Evolutionary conservation across 2,113 vertebrate species (phyloP).

Genomic region (Erythrocebus patas): DNA sequence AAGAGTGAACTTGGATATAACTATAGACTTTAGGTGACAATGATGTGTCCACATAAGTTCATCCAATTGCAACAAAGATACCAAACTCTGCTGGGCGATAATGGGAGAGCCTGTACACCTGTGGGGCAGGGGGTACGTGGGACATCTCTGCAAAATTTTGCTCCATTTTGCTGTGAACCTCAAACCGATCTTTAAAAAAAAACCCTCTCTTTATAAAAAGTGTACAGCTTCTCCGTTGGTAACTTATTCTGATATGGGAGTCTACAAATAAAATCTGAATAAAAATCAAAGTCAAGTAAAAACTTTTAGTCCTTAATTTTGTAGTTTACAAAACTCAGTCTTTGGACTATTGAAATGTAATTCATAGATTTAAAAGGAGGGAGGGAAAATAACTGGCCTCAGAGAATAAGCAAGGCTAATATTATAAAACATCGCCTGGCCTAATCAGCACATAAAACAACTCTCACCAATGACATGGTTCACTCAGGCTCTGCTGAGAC

Average conservation of each 20-base stretch:
- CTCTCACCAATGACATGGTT: neutral
- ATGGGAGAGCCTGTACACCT: rapidly evolving
- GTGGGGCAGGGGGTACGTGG: rapidly evolving
- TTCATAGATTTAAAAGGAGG: neutral
- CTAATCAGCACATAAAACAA: neutral
- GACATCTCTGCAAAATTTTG: neutral
- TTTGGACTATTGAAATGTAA: neutral
- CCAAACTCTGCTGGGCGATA: too few species aligned
- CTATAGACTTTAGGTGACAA: too few species aligned
- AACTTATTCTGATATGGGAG: neutral
- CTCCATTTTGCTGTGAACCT: neutral
- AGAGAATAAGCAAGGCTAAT: neutral
- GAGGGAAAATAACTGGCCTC: neutral
- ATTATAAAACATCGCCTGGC: neutral
- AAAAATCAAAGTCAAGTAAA: neutral
- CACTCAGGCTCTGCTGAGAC: constrained; percentile 16
- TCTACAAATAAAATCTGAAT: neutral
- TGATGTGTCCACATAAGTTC: neutral
- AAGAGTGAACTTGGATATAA: neutral
- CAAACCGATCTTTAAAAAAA: neutral
- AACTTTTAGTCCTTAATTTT: neutral
- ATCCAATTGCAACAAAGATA: neutral
- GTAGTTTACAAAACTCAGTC: neutral
- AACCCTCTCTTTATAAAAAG: neutral
- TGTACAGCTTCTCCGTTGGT: neutral